Evolutionary conservation across 2,888 invertebrate species (phyloP).

Genomic region (Tridacna gigas): DNA sequence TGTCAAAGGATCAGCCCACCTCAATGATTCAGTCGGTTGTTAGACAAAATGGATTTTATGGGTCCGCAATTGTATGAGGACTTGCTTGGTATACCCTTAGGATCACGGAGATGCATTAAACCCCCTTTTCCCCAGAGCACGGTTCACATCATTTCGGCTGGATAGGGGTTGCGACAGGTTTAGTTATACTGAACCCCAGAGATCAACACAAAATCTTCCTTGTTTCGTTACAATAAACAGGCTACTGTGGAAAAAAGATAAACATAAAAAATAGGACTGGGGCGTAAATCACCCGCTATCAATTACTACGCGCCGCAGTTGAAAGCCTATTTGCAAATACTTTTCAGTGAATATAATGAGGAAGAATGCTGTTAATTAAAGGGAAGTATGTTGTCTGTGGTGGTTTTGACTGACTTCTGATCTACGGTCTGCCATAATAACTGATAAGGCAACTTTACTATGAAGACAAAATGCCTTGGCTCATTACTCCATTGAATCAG

Average conservation of each 20-base stretch:
- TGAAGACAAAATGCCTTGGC: not conserved
- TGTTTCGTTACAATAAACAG: not conserved
- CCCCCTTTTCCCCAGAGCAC: too few species aligned
- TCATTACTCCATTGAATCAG: not conserved
- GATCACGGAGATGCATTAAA: too few species aligned
- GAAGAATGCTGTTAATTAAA: constrained; percentile 54
- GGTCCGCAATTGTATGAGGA: too few species aligned
- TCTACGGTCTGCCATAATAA: constrained; percentile 16
- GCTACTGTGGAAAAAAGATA: not conserved
- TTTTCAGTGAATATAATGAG: constrained; percentile 26
- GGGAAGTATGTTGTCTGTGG: constrained; percentile 11
- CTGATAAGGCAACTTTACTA: constrained; percentile 10
- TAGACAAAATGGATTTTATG: too few species aligned
- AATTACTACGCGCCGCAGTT: constrained; percentile 35
- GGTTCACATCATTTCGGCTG: too few species aligned
- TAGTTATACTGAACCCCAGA: not conserved
- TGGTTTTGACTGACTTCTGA: constrained; percentile 1
- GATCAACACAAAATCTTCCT: not conserved
- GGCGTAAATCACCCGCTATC: constrained; percentile 32
- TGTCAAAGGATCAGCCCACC: too few species aligned
- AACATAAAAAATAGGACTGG: not conserved
- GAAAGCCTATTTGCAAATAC: constrained; percentile 12
- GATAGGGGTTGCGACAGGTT: too few species aligned
- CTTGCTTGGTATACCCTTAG: too few species aligned
- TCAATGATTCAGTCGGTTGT: too few species aligned